Percentiles rank a stretch among this genome's conserved stretches.
Conservation (phyloP, 2,888 invertebrate genomes). For the Acrobasis suavella region DNA sequence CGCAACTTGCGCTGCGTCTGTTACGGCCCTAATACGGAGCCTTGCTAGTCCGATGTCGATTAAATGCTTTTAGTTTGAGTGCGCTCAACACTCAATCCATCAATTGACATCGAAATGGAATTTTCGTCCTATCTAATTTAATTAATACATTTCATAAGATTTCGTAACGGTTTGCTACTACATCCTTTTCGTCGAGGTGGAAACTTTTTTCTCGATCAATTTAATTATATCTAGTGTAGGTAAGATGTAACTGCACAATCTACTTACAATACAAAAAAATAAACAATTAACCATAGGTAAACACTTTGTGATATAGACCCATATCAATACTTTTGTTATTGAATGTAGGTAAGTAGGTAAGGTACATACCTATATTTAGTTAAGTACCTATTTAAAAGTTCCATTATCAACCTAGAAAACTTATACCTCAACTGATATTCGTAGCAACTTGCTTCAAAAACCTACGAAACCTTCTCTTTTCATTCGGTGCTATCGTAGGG, state of each 20-base stretch:
- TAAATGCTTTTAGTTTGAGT: constrained; percentile 20
- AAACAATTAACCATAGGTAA: too few species aligned
- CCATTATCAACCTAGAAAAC: too few species aligned
- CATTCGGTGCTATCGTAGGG: neutral
- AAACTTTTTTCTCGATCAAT: neutral
- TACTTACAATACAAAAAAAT: too few species aligned
- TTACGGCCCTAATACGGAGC: neutral
- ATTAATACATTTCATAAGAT: constrained; percentile 33
- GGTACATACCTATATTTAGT: too few species aligned
- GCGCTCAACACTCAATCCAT: constrained; percentile 14
- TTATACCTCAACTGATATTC: neutral
- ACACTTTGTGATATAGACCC: too few species aligned
- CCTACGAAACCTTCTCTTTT: neutral
- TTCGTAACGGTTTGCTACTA: constrained; percentile 22
- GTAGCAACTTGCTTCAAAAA: neutral
- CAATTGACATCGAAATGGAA: constrained; percentile 24
- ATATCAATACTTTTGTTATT: too few species aligned
- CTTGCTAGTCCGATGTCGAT: neutral
- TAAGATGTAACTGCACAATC: too few species aligned
- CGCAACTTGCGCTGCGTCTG: too few species aligned
- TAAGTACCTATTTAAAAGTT: too few species aligned
- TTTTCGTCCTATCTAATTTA: constrained; percentile 35
- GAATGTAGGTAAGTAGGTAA: too few species aligned
- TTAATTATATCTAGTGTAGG: too few species aligned
- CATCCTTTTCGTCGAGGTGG: neutral